phyloP scores from a whole-genome alignment of 2,888 invertebrate species.

The Drosophila koepferae region DNA sequence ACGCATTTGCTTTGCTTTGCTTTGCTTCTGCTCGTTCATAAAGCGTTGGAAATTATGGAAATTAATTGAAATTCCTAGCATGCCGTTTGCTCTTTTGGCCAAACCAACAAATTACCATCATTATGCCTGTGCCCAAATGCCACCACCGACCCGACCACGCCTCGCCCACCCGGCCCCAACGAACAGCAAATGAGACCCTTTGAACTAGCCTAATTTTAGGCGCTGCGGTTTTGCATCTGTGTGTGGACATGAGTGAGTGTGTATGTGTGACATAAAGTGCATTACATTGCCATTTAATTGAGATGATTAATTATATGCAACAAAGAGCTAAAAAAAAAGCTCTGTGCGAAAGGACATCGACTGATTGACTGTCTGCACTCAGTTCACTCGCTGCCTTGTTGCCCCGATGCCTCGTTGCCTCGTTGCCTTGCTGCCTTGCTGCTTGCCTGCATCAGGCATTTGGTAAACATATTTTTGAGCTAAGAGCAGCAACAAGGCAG shows the following conservation, averaged over 20 bases:
- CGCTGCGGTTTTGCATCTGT: slow-evolving; percentile 35
- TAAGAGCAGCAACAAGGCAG: slow-evolving; percentile 7
- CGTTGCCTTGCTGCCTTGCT: slow-evolving; percentile 20
- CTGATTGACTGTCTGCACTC: slow-evolving; percentile 65
- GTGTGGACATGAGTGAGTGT: slow-evolving; percentile 8
- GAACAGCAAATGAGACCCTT: slow-evolving; percentile 53
- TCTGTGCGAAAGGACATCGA: slow-evolving; percentile 13
- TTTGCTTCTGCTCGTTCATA: slow-evolving; percentile 67
- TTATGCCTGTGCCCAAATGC: slow-evolving; percentile 58
- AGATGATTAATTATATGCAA: slow-evolving; percentile 61
- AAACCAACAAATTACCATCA: slow-evolving; percentile 85
- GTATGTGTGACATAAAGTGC: slow-evolving; percentile 35
- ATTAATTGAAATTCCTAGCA: slow-evolving; percentile 85
- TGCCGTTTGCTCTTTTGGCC: slow-evolving; percentile 84
- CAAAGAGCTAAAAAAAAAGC: slow-evolving; percentile 2
- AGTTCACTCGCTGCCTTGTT: slow-evolving; percentile 44
- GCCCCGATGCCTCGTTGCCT: slow-evolving; percentile 39
- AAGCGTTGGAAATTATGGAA: slow-evolving; percentile 84
- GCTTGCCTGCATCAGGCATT: slow-evolving; percentile 11
- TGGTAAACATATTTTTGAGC: slow-evolving; percentile 44
- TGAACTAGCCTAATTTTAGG: slow-evolving; percentile 67
- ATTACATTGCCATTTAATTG: slow-evolving; percentile 57
- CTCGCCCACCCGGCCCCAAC: not conserved
- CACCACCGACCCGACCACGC: not conserved
- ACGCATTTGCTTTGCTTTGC: slow-evolving; percentile 56